Conservation (phyloP, 1,140 invertebrate species). For the Samia ricini region DNA sequence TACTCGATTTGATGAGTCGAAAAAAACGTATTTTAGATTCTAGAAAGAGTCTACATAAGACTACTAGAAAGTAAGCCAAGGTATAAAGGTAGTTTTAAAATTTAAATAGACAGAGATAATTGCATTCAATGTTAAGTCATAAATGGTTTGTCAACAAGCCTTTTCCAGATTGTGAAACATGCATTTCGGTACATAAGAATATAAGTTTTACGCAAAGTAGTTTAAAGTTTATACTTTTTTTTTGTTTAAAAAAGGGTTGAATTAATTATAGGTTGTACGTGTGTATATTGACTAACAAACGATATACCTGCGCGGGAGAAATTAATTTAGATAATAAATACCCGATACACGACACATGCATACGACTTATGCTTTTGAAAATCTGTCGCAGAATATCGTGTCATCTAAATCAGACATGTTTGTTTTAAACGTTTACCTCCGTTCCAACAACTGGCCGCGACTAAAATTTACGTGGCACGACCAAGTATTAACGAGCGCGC, state of each 20-base stretch:
- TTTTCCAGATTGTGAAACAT: not conserved
- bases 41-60: too few relatives aligned
- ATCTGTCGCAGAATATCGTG: constrained; percentile 44
- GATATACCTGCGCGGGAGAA: too few relatives aligned
- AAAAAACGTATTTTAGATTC: too few relatives aligned
- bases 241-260: too few relatives aligned
- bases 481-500: constrained; percentile 71
- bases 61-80: too few relatives aligned
- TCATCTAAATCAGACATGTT: constrained; percentile 67
- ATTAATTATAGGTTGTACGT: too few relatives aligned
- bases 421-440: constrained; percentile 66
- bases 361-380: constrained; percentile 24
- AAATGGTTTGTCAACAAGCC: not conserved
- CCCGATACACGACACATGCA: too few relatives aligned
- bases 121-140: not conserved
- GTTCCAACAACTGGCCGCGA: constrained; percentile 71
- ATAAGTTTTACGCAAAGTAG: not conserved
- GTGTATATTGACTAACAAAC: not conserved
- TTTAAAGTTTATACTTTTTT: too few relatives aligned
- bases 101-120: not conserved
- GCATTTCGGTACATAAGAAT: not conserved
- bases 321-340: too few relatives aligned
- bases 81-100: too few relatives aligned
- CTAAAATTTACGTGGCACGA: constrained; percentile 74
- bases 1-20: too few relatives aligned